phyloP scores from a whole-genome alignment of 1,140 invertebrate genomes.

The Leptinotarsa texana region DNA sequence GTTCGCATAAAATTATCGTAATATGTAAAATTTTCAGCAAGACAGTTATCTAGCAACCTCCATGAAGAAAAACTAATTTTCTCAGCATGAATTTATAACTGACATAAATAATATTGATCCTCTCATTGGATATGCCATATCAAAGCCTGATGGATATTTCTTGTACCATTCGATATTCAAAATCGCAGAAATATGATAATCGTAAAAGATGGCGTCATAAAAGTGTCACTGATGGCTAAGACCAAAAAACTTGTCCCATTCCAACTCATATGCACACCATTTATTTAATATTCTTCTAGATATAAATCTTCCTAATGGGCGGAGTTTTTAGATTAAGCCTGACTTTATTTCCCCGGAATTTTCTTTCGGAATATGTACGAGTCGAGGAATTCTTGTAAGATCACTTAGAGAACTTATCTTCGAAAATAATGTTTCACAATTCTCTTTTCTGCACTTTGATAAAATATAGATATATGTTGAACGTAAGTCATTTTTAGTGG shows the following conservation, averaged over 20 bases:
- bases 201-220: slow-evolving; percentile 31
- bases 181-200: slow-evolving; percentile 38
- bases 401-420: neutral
- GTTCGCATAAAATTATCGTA: no score
- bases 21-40: no score
- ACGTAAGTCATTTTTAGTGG: no score
- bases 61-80: neutral
- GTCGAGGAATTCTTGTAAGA: neutral
- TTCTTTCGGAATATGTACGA: neutral
- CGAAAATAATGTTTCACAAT: neutral
- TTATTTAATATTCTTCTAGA: slow-evolving; percentile 24
- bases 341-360: slow-evolving; percentile 12
- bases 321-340: slow-evolving; percentile 21
- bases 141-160: slow-evolving; percentile 29
- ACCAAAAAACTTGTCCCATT: slow-evolving; percentile 27
- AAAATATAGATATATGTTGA: no score
- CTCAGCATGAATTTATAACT: neutral
- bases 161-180: slow-evolving; percentile 31
- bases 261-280: slow-evolving; percentile 25
- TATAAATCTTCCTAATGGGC: slow-evolving; percentile 26
- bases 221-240: slow-evolving; percentile 28
- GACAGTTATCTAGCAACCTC: no score
- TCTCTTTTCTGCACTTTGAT: no score
- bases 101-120: neutral
- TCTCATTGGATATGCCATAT: neutral